A percentile compares a stretch with the other conserved stretches of the same genome.
Evolutionary conservation across 2,888 invertebrate species (phyloP).

Genomic region (Xanthorhoe spadicearia): DNA sequence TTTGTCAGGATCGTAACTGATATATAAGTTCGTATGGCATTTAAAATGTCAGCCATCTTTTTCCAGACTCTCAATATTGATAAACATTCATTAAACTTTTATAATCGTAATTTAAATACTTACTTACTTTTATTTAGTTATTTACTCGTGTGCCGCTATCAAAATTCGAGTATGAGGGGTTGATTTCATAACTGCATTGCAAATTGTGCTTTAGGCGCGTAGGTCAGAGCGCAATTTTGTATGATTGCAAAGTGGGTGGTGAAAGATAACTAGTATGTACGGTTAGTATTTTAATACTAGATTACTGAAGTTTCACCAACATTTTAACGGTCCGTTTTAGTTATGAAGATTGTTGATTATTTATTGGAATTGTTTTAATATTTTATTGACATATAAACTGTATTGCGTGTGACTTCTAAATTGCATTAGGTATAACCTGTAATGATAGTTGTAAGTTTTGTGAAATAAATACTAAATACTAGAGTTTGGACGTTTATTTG

Average conservation of each 20-base stretch:
- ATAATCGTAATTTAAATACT: neutral
- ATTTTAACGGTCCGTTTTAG: neutral
- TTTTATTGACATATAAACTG: too few relatives aligned
- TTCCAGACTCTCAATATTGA: too few relatives aligned
- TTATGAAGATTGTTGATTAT: neutral
- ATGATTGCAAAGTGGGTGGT: constrained; percentile 10
- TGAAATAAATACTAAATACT: too few relatives aligned
- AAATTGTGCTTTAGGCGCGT: constrained; percentile 16
- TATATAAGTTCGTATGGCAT: too few relatives aligned
- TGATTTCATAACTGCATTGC: constrained; percentile 14
- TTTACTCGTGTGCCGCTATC: constrained; percentile 19
- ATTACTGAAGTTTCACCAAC: neutral
- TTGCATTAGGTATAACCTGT: too few relatives aligned
- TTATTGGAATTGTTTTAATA: neutral
- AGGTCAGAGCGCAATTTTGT: constrained; percentile 15
- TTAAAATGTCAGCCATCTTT: too few relatives aligned
- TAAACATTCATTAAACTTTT: neutral
- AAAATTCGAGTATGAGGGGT: constrained; percentile 21
- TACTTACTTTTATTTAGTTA: neutral
- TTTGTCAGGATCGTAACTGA: too few relatives aligned
- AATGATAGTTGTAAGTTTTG: too few relatives aligned
- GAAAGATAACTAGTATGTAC: constrained; percentile 19
- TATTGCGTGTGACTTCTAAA: too few relatives aligned
- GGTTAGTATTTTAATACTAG: constrained; percentile 19
- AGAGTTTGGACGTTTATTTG: neutral